Evolutionary conservation across 2,113 vertebrate genomes (phyloP).

Genomic region (Suncus etruscus): DNA sequence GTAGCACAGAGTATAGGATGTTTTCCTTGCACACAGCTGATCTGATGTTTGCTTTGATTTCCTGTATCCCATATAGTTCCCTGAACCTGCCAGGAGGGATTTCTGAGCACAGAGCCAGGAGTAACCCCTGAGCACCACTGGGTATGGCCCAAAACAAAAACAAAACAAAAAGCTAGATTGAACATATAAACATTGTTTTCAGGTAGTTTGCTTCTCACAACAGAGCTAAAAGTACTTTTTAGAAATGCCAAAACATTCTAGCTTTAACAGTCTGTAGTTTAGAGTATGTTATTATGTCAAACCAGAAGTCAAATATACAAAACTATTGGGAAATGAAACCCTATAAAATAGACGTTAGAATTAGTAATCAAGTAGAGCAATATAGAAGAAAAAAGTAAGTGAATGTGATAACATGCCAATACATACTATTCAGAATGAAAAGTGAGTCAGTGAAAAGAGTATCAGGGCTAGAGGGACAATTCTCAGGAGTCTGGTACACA

Average conservation of each 20-base stretch:
- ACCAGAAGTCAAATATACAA: neutral
- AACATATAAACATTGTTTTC: neutral
- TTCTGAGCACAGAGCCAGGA: too few species aligned
- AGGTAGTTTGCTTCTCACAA: neutral
- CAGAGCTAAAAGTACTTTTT: neutral
- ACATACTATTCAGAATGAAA: neutral
- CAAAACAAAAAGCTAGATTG: too few species aligned
- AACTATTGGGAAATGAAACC: conserved; percentile 21
- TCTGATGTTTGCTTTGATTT: too few species aligned
- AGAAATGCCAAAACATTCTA: neutral
- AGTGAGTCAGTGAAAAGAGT: neutral
- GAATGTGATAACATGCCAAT: conserved; percentile 19
- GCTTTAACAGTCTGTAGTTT: neutral
- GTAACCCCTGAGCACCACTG: too few species aligned
- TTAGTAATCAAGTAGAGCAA: neutral
- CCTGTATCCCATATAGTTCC: too few species aligned
- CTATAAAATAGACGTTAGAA: neutral
- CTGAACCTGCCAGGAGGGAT: too few species aligned
- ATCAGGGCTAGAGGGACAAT: too few species aligned
- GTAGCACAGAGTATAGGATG: too few species aligned
- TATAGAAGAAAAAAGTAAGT: neutral
- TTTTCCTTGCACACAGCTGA: too few species aligned
- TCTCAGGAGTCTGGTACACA: too few species aligned
- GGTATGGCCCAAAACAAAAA: too few species aligned
- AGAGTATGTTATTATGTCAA: neutral